These are phyloP conservation scores for Pollimyrus isidori DNA, from an alignment of 2,113 vertebrate species.

Conservation along the genomic window DNA sequence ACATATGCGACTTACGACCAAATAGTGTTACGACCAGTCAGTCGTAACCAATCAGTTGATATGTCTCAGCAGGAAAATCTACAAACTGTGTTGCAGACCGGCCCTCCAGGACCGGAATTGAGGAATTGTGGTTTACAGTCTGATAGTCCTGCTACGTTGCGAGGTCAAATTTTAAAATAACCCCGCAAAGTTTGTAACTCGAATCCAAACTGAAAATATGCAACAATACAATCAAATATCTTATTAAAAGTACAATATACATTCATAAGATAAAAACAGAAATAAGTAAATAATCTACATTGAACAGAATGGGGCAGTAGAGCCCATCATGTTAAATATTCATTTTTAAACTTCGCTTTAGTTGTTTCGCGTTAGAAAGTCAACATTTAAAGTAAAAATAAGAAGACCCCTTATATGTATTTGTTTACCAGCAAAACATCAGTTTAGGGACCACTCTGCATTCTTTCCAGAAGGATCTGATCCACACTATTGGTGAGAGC, in stretches of 20 bases:
- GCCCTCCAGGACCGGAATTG: neutral
- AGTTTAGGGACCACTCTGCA: neutral
- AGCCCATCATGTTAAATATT: neutral
- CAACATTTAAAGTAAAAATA: neutral
- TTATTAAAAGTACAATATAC: neutral
- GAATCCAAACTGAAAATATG: neutral
- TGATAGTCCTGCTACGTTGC: neutral
- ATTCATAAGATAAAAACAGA: neutral
- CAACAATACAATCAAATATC: neutral
- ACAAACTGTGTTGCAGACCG: neutral
- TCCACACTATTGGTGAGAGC: slow-evolving; percentile 66
- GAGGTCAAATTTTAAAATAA: neutral
- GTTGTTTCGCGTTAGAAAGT: neutral
- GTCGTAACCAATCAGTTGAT: no score
- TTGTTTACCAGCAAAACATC: neutral
- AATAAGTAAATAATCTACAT: neutral
- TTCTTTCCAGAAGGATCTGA: slow-evolving; percentile 60
- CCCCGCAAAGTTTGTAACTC: neutral
- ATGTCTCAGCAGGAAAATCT: neutral
- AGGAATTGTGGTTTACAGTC: neutral
- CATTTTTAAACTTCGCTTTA: neutral
- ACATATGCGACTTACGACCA: no score
- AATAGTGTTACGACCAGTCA: no score
- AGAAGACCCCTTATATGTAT: neutral
- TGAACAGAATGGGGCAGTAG: neutral